Conservation (phyloP, 2,113 vertebrate species). For the Acrocephalus kingi region DNA sequence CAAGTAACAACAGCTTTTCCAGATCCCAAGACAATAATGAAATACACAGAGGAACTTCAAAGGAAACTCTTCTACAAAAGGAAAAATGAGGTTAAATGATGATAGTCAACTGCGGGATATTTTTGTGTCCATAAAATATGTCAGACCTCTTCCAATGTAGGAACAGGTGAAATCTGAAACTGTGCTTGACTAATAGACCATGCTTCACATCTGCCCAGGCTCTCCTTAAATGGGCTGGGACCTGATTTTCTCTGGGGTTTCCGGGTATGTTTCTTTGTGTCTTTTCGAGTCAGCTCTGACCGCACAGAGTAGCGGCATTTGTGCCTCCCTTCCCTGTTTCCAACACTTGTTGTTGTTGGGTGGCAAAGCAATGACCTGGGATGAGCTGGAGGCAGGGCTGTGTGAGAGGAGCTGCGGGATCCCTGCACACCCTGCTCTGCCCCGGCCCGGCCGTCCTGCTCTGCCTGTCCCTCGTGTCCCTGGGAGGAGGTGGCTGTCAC, state of each 20-base stretch:
- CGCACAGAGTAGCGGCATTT: not conserved
- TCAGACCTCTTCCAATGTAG: not conserved
- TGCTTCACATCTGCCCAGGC: not conserved
- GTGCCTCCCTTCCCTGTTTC: not conserved
- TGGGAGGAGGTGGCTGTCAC: not conserved
- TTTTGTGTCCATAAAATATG: constrained; percentile 49
- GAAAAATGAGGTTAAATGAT: constrained; percentile 49
- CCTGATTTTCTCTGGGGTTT: not conserved
- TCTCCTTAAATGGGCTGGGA: not conserved
- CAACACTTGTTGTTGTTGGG: not conserved
- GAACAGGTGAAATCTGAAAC: constrained; percentile 67
- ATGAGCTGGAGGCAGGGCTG: not conserved
- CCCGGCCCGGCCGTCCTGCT: fast-evolving
- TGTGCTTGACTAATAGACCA: not conserved
- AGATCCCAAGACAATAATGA: constrained; percentile 59
- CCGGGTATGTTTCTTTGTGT: not conserved
- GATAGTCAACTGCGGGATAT: constrained; percentile 30
- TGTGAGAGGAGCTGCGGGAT: not conserved
- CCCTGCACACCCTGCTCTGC: not conserved
- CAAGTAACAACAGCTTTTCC: constrained; percentile 65
- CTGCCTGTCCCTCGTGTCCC: not conserved
- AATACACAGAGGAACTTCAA: constrained; percentile 68
- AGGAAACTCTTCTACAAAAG: constrained; percentile 29
- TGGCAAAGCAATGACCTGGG: fast-evolving
- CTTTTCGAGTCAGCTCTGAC: not conserved